A percentile compares a stretch with the other conserved stretches of the same genome.
These are phyloP conservation scores for Lamprotornis superbus DNA, from an alignment of 2,113 vertebrate genomes.

Conservation along the genomic window DNA sequence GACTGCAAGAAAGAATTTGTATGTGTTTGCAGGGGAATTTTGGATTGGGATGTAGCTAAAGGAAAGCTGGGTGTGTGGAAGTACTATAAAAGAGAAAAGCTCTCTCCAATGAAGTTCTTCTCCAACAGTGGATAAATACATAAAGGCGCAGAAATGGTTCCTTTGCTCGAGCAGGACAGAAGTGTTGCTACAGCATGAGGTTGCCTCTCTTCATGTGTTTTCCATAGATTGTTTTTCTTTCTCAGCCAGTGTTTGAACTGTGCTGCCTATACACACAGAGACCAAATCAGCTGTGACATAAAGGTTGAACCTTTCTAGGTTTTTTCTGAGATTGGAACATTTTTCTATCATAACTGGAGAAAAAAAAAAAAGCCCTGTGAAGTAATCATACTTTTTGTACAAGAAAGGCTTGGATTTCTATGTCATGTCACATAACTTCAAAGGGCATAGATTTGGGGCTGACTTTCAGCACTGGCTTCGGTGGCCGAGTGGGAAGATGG, in stretches of 20 bases:
- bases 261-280: slow-evolving; percentile 15
- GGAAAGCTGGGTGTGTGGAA: neutral
- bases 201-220: neutral
- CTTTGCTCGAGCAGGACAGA: neutral
- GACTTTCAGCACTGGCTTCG: neutral
- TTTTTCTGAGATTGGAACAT: slow-evolving; percentile 41
- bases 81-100: neutral
- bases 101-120: neutral
- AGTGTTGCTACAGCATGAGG: neutral
- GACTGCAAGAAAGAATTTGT: neutral
- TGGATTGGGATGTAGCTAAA: neutral
- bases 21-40: neutral
- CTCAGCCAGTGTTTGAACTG: slow-evolving; percentile 36
- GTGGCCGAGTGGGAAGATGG: neutral
- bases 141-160: neutral
- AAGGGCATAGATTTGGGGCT: slow-evolving; percentile 39
- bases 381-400: slow-evolving; percentile 57
- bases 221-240: slow-evolving; percentile 44
- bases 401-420: slow-evolving; percentile 55
- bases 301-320: slow-evolving; percentile 34
- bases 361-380: neutral
- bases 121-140: neutral
- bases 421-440: slow-evolving; percentile 61
- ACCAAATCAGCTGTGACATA: slow-evolving; percentile 58
- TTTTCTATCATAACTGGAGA: slow-evolving; percentile 39